Base-by-base conservation (phyloP, 2,888 invertebrate genomes). In the Idaea dimidiata region DNA sequence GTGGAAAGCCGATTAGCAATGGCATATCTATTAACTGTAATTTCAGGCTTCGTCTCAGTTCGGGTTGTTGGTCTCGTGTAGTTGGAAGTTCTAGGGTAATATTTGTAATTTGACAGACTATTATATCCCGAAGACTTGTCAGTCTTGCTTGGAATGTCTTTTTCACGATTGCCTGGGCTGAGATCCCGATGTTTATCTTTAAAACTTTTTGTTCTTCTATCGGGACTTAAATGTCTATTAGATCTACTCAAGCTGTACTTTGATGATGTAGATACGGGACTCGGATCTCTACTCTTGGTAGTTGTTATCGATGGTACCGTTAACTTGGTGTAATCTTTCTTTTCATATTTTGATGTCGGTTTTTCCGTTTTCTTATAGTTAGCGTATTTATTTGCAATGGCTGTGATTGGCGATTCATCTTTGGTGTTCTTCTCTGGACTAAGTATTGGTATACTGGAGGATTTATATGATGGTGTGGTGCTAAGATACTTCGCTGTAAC, bases 61-160 rank as follows among this genome's bases (percentile, higher is more conserved):
- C 79, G 78, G 24, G 58, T 32, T 10, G 56, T 66, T 68, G 88
- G 84, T 72, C 86, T 80, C 58, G 85, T 79, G 62, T 90, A 91
- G 75, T 80, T 88, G 59, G 89, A 78, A 61, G 88, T 82, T 73
- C 93, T 86, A 43, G 94, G 93, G 74, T 94, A 94, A 56, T 94
- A 77, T 81, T 94, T 93, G 74, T 92, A 93, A 74, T 84, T 92
- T 65, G 92, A 87, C 79, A 93, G 80, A 79, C 86, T 83, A 75
- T 87, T 93, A 68, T 93, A 93, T 72, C 91, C 86, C 74, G 91
- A 78, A 80, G 93, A 88, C 82, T 93, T 93, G 74, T 92, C 92
- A 88, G 92, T 91, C 89, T 93, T 93, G 75, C 81, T 91, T 88
- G 93, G 91, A 92, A 93, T 92, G 91, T 93, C 89, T 89, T 89